Evolutionary conservation across 2,888 invertebrate species (phyloP).

Genomic region (Parthenolecanium corni): DNA sequence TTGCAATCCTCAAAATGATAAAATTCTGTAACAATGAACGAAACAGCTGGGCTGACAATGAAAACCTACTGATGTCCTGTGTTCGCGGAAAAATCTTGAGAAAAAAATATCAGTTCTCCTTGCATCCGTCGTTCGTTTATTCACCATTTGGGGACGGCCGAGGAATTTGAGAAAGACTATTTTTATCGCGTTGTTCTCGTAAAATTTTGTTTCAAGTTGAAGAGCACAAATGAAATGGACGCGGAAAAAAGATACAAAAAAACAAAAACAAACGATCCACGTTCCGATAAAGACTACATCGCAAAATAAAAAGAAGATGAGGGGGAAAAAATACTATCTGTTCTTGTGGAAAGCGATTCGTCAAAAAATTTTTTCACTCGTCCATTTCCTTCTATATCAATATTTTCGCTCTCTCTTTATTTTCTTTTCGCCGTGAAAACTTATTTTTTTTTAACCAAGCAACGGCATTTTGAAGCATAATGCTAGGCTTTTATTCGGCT

Average conservation of each 20-base stretch:
- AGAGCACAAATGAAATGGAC: neutral
- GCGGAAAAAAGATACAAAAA: neutral
- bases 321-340: constrained; percentile 12
- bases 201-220: neutral
- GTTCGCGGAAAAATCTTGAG: too few relatives aligned
- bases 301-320: neutral
- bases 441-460: neutral
- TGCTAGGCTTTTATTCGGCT: too few relatives aligned
- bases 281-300: neutral
- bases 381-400: too few relatives aligned
- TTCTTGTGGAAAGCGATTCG: constrained; percentile 6
- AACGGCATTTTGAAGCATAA: too few relatives aligned
- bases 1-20: too few relatives aligned
- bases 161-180: neutral
- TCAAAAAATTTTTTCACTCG: neutral
- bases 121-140: too few relatives aligned
- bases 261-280: constrained; percentile 8
- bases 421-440: neutral
- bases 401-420: neutral
- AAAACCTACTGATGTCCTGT: too few relatives aligned
- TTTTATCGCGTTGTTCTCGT: neutral
- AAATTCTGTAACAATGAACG: too few relatives aligned
- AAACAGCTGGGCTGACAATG: too few relatives aligned
- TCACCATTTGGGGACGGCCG: too few relatives aligned
- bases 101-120: too few relatives aligned